phyloP scores from a whole-genome alignment of 2,797 vertebrate species.

The Pristis pectinata region DNA sequence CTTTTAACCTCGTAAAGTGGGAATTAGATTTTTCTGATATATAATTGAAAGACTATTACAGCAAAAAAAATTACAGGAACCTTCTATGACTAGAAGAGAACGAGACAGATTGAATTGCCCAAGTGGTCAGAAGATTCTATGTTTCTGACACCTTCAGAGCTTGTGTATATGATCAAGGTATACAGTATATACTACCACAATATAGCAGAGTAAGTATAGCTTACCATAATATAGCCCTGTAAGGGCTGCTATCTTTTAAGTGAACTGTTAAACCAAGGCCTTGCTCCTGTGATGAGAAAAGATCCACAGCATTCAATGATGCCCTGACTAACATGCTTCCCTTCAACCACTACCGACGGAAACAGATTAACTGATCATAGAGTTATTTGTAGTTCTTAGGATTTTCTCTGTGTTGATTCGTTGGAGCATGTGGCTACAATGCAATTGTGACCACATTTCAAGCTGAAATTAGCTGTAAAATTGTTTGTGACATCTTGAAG shows the following conservation, averaged over 20 bases:
- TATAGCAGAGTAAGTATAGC: too few relatives aligned
- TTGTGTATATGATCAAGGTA: neutral
- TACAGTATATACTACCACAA: neutral
- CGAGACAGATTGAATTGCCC: neutral
- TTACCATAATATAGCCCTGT: too few relatives aligned
- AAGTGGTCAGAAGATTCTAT: neutral
- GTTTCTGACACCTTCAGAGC: neutral
- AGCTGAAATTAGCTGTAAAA: neutral
- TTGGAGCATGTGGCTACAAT: neutral
- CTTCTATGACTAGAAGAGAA: neutral
- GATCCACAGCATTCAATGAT: neutral
- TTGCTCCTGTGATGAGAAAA: neutral
- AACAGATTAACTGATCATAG: neutral
- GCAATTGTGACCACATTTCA: neutral
- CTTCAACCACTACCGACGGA: neutral
- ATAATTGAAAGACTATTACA: neutral
- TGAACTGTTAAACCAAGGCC: neutral
- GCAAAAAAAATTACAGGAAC: neutral
- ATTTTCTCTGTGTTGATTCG: neutral
- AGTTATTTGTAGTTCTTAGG: neutral
- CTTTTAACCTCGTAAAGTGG: neutral
- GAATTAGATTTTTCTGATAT: neutral
- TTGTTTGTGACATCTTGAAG: neutral
- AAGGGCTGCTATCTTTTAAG: neutral
- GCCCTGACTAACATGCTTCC: neutral